Conservation (phyloP, 2,888 invertebrate genomes). For the Diadegma fenestrale region DNA sequence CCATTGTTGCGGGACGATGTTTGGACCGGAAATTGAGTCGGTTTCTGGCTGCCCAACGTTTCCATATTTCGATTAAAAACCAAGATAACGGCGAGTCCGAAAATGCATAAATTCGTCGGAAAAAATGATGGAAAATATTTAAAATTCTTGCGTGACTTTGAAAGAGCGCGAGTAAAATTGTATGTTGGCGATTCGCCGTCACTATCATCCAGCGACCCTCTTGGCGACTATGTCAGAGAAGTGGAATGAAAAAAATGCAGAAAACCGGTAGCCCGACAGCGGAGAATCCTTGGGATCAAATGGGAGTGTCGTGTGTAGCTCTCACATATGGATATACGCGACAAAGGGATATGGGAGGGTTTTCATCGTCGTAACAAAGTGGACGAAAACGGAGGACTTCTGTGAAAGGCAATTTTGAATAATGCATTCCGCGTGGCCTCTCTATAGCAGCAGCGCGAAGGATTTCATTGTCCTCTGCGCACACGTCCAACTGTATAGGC, state of each 20-base stretch:
- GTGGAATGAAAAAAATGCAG: conserved; percentile 35
- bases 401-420: conserved; percentile 65
- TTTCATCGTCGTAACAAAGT: conserved; percentile 45
- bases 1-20: neutral
- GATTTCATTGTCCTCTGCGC: conserved; percentile 52
- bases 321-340: conserved; percentile 19
- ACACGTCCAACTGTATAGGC: conserved; percentile 5
- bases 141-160: neutral
- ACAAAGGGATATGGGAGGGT: conserved; percentile 22
- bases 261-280: conserved; percentile 32
- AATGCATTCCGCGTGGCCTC: conserved; percentile 58
- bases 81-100: neutral
- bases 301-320: conserved; percentile 15
- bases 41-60: neutral
- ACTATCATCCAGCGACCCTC: conserved; percentile 73
- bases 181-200: conserved; percentile 71
- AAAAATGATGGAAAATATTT: neutral
- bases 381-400: conserved; percentile 47
- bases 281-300: conserved; percentile 1
- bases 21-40: neutral
- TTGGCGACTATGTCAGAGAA: neutral
- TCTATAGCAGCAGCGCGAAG: conserved; percentile 13
- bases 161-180: conserved; percentile 31
- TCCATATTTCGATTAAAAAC: neutral
- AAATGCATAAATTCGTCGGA: neutral